Evolutionary conservation across 2,113 vertebrate genomes (phyloP), one percentile per base, ranked within the genome.

Genomic region (Pogonocichla stellata): DNA sequence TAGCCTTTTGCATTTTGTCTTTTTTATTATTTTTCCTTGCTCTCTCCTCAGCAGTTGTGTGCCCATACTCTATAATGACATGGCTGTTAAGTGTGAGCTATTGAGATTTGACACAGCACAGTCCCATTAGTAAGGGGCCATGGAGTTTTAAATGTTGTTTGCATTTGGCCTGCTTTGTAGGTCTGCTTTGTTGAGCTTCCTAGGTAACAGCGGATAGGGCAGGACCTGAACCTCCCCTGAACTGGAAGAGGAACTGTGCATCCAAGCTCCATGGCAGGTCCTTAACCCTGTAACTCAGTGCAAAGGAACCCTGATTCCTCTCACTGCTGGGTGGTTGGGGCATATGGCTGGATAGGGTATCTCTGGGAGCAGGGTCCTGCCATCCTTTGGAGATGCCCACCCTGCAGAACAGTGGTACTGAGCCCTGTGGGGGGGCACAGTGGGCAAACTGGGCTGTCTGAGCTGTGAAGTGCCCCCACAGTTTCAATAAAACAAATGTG

Each of bases 31-130:
- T 96, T 93, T 91, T 77, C 71, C 94, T 75, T 0, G 0, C 24
- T 85, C 43, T 2, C 40, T 88, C 65, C 81, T 43, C 73, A 86
- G 95, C 84, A 88, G 97, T 96, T 97, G 87, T 96, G 89, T 94
- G 90, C 92, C 91, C 80, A 78, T 66, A 82, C 66, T 97, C 88
- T 84, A 75, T 40, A 96, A 91, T 80, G 94, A 96, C 94, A 95
- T 79, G 96, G 96, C 92, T 96, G 75, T 80, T 97, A 96, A 96
- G 95, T 64, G 96, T 94, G 97, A 95, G 88, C 96, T 97, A 86
- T 94, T 75, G 94, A 92, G 97, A 94, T 81, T 14, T 91, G 92
- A 94, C 64, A 93, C 72, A 74, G 60, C 60, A 57, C 10, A 93
- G 88, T 57, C 65, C 43, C 80, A 54, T 88, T 64, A 80, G 77